phyloP scores from a whole-genome alignment of 1,140 invertebrate genomes.

The Dermatophagoides farinae region DNA sequence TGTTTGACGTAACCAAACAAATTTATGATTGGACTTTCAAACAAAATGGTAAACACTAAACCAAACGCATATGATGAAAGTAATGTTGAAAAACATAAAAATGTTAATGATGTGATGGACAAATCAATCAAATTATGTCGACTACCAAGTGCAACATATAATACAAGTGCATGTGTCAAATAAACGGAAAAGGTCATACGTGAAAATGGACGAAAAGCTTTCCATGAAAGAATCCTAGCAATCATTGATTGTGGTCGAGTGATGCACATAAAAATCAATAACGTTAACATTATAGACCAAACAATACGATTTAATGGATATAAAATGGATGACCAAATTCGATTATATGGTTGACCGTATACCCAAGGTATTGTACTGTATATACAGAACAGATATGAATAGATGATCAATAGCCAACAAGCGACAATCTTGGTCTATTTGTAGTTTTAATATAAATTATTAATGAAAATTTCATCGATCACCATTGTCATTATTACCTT shows the following conservation, averaged over 20 bases:
- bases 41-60: not conserved
- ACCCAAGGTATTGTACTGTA: not conserved
- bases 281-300: slow-evolving; percentile 20
- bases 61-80: not conserved
- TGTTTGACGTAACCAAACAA: not conserved
- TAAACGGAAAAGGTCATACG: slow-evolving; percentile 18
- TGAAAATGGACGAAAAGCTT: slow-evolving; percentile 16
- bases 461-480: too few relatives aligned
- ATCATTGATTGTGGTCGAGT: slow-evolving; percentile 18
- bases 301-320: slow-evolving; percentile 16
- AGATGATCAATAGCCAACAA: not conserved
- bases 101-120: not conserved
- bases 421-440: too few relatives aligned
- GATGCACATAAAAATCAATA: slow-evolving; percentile 18
- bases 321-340: slow-evolving; percentile 9
- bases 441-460: too few relatives aligned
- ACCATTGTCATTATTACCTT: too few relatives aligned
- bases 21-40: not conserved
- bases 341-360: not conserved
- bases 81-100: not conserved
- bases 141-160: not conserved
- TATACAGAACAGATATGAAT: not conserved
- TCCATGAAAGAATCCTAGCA: slow-evolving; percentile 16
- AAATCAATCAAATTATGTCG: not conserved
- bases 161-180: slow-evolving; percentile 15